Conservation (phyloP, 2,888 invertebrate species). For the Buathra laborator region DNA sequence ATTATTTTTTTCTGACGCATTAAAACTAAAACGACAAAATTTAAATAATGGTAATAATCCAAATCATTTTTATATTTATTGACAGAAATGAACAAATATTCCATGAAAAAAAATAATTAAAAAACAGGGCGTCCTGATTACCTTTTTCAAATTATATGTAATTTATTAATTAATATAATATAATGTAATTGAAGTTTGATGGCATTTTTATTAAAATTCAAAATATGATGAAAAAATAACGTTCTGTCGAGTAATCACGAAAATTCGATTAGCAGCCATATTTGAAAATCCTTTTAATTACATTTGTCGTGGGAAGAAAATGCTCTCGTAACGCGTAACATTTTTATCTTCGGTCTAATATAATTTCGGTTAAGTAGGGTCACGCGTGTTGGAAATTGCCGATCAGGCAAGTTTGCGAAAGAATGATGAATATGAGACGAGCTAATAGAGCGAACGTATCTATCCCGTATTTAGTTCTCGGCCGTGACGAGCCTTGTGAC, state of each 20-base stretch:
- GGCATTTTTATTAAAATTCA: no score
- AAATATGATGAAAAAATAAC: background rate
- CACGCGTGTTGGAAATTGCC: slow-evolving; percentile 5
- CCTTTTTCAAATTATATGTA: no score
- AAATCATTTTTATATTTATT: background rate
- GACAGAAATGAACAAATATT: background rate
- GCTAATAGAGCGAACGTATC: slow-evolving; percentile 2
- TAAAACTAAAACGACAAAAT: background rate
- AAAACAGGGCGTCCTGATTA: no score
- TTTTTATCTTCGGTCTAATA: background rate
- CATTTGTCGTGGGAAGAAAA: slow-evolving; percentile 11
- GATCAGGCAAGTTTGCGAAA: background rate
- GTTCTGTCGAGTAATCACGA: background rate
- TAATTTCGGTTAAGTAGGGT: slow-evolving; percentile 24
- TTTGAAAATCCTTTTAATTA: slow-evolving; percentile 43
- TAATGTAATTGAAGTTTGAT: no score
- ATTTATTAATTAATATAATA: no score
- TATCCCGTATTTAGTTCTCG: slow-evolving; percentile 81
- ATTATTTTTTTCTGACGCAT: background rate
- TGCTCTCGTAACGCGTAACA: slow-evolving; percentile 10
- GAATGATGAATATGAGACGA: background rate
- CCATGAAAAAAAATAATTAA: no score
- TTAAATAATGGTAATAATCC: background rate
- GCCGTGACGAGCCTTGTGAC: slow-evolving; percentile 82
- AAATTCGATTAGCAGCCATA: slow-evolving; percentile 18